Evolutionary conservation across 1,140 invertebrate species (phyloP).

Genomic region (Brachionus sp.): DNA sequence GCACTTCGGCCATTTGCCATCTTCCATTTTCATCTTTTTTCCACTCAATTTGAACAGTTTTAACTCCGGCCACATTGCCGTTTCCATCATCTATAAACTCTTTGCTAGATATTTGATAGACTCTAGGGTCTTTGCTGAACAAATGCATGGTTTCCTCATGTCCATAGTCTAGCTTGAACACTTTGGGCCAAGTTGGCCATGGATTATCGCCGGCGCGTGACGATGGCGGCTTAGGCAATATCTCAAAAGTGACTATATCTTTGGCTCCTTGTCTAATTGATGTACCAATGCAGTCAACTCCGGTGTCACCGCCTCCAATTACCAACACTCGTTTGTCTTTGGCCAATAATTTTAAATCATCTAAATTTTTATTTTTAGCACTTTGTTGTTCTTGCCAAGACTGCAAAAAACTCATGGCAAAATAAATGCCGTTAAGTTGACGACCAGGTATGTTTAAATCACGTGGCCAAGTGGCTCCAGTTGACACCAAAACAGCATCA

Average conservation of each 20-base stretch:
- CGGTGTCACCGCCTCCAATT: conserved; percentile 98
- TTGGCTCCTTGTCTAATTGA: conserved; percentile 88
- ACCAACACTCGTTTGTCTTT: conserved; percentile 92
- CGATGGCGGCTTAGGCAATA: conserved; percentile 82
- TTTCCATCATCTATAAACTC: conserved; percentile 87
- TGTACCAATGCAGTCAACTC: conserved; percentile 97
- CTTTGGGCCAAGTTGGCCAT: conserved; percentile 94
- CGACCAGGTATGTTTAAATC: conserved; percentile 67
- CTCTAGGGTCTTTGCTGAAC: conserved; percentile 85
- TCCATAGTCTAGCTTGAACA: conserved; percentile 96
- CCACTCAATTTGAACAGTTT: conserved; percentile 87
- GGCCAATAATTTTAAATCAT: conserved; percentile 68
- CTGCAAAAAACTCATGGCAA: conserved; percentile 94
- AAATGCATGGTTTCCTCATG: conserved; percentile 91
- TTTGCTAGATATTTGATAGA: conserved; percentile 84
- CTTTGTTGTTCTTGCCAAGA: conserved; percentile 91
- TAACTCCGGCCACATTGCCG: conserved; percentile 81
- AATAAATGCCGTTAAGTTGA: conserved; percentile 70
- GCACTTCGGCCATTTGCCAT: conserved; percentile 88
- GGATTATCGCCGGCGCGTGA: conserved; percentile 80
- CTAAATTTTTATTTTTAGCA: conserved; percentile 51
- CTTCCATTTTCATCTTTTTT: conserved; percentile 81
- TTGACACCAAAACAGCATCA: conserved; percentile 82
- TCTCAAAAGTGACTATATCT: conserved; percentile 92
- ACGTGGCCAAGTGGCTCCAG: conserved; percentile 91